Percentiles rank a stretch among this genome's conserved stretches.
Conservation (phyloP, 2,113 vertebrate genomes). For the Plestiodon gilberti region DNA sequence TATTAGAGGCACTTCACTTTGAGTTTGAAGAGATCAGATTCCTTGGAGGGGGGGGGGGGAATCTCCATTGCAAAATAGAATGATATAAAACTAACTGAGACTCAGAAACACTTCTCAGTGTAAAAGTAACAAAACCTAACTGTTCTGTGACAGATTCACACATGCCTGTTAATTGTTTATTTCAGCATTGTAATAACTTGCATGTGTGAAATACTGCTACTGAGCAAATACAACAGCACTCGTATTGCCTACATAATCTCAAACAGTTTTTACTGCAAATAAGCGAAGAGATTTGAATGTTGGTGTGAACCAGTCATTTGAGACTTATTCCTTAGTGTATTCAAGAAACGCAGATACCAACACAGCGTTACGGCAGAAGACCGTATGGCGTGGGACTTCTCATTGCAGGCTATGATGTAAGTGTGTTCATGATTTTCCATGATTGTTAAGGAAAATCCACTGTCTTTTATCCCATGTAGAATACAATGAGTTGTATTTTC, state of each 20-base stretch:
- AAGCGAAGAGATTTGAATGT: neutral
- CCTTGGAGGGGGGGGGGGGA: neutral
- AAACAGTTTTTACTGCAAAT: neutral
- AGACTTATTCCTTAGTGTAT: constrained; percentile 71
- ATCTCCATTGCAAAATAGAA: neutral
- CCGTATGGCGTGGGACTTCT: constrained; percentile 97
- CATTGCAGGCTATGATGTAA: constrained; percentile 96
- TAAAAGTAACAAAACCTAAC: neutral
- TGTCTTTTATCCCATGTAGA: neutral
- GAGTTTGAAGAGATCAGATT: neutral
- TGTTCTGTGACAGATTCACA: neutral
- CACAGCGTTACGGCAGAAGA: constrained; percentile 93
- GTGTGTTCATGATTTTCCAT: constrained; percentile 47
- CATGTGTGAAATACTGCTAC: neutral
- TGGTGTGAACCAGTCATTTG: constrained; percentile 14
- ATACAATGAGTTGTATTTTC: neutral
- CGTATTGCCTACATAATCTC: neutral
- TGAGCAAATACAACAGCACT: neutral
- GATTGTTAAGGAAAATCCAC: neutral
- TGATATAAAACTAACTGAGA: neutral
- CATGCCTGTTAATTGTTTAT: neutral
- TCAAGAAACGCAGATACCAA: constrained; percentile 97
- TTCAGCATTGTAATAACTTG: neutral
- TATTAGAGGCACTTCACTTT: neutral
- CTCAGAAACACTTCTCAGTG: neutral